Conservation (phyloP, 1,140 invertebrate genomes). For the Paraescarpia echinospica region DNA sequence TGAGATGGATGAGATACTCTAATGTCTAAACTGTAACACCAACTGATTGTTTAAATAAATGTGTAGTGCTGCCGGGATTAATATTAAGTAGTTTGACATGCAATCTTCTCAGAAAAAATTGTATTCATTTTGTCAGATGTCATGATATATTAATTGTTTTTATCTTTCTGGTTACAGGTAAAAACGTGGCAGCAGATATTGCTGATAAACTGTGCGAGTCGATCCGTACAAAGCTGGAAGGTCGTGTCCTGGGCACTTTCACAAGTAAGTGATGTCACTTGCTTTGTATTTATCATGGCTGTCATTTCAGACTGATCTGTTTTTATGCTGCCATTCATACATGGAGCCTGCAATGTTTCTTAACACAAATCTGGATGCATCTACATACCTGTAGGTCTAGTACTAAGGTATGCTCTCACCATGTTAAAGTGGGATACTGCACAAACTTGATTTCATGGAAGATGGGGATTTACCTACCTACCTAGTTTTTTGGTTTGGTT, state of each 20-base stretch:
- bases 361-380: background rate
- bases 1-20: too few relatives aligned
- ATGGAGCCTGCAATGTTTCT: too few relatives aligned
- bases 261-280: constrained; percentile 63
- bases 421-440: too few relatives aligned
- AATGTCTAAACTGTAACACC: too few relatives aligned
- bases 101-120: background rate
- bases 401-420: too few relatives aligned
- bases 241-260: constrained; percentile 92
- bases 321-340: too few relatives aligned
- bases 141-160: constrained; percentile 10
- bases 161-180: constrained; percentile 62
- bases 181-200: constrained; percentile 98
- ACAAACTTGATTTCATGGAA: too few relatives aligned
- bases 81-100: too few relatives aligned
- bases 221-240: constrained; percentile 87
- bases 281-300: background rate
- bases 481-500: too few relatives aligned
- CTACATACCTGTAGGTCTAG: background rate
- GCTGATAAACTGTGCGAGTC: constrained; percentile 92
- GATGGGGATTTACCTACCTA: too few relatives aligned
- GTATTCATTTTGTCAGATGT: background rate
- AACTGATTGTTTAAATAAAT: too few relatives aligned
- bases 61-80: too few relatives aligned
- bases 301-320: background rate